Evolutionary conservation across 2,113 vertebrate species (phyloP).

Genomic region (Hymenochirus boettgeri): DNA sequence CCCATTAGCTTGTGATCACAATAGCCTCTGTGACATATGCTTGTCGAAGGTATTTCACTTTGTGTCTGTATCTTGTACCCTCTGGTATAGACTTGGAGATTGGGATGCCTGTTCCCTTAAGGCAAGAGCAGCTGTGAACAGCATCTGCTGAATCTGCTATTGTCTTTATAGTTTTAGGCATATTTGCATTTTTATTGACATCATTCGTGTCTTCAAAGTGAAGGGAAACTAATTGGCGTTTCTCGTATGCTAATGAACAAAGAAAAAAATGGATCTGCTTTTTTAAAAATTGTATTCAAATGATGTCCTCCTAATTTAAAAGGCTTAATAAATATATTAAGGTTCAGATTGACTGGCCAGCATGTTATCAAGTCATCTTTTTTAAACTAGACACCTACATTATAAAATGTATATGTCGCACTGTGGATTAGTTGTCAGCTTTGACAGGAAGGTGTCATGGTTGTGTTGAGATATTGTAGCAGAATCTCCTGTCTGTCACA

Average conservation of each 20-base stretch:
- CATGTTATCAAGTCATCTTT: too few species aligned
- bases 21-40: constrained; percentile 30
- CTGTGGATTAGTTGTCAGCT: too few species aligned
- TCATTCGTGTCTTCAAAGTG: constrained; percentile 7
- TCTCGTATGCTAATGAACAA: constrained; percentile 3
- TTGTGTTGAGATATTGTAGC: too few species aligned
- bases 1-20: constrained; percentile 30
- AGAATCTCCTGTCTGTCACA: too few species aligned
- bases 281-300: too few species aligned
- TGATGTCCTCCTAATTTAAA: too few species aligned
- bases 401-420: too few species aligned
- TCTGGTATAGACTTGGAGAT: constrained; percentile 32
- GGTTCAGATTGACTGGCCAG: too few species aligned
- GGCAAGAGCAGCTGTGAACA: constrained; percentile 27
- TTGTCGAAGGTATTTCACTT: constrained; percentile 35
- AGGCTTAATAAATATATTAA: too few species aligned
- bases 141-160: constrained; percentile 32
- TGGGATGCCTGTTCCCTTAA: constrained; percentile 25
- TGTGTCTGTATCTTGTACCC: constrained; percentile 19
- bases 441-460: too few species aligned
- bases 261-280: neutral
- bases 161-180: constrained; percentile 26
- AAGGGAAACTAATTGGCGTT: constrained; percentile 13
- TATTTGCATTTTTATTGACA: constrained; percentile 33
- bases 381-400: too few species aligned